A percentile compares a stretch with the other conserved stretches of the same genome.
Conservation (phyloP, 2,888 invertebrate genomes). For the Busseola fusca region DNA sequence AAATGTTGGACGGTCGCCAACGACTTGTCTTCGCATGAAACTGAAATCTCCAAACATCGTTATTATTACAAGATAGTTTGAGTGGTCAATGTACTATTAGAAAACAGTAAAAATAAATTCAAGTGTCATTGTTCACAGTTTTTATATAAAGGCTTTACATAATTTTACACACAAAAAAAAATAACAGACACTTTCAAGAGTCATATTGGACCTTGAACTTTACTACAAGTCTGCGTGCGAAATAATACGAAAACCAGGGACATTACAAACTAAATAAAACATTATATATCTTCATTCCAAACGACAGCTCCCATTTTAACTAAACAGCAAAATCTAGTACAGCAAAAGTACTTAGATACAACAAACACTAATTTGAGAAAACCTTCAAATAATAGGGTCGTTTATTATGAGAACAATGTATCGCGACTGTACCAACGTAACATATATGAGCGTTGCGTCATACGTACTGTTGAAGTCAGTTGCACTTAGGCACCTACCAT, state of each 20-base stretch:
- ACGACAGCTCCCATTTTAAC: constrained; percentile 23
- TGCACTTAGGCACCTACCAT: constrained; percentile 42
- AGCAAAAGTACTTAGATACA: constrained; percentile 25
- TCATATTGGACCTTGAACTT: neutral
- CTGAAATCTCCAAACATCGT: constrained; percentile 40
- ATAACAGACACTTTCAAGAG: constrained; percentile 1
- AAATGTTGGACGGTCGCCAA: constrained; percentile 45
- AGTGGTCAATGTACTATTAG: constrained; percentile 40
- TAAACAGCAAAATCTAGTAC: constrained; percentile 16
- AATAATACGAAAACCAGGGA: constrained; percentile 12
- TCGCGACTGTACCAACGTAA: constrained; percentile 66
- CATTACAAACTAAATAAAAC: constrained; percentile 30
- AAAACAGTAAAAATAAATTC: constrained; percentile 16
- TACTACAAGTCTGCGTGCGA: neutral
- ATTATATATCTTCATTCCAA: constrained; percentile 7
- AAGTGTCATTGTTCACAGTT: neutral
- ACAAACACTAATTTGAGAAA: constrained; percentile 68
- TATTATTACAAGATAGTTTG: constrained; percentile 32
- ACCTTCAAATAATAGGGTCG: constrained; percentile 76
- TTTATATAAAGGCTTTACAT: constrained; percentile 3
- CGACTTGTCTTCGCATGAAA: constrained; percentile 39
- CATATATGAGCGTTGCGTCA: constrained; percentile 71
- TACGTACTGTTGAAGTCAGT: constrained; percentile 63
- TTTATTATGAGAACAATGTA: constrained; percentile 77
- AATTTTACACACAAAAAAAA: constrained; percentile 3